Conservation (phyloP, 2,888 invertebrate species). For the Chirona hameri region DNA sequence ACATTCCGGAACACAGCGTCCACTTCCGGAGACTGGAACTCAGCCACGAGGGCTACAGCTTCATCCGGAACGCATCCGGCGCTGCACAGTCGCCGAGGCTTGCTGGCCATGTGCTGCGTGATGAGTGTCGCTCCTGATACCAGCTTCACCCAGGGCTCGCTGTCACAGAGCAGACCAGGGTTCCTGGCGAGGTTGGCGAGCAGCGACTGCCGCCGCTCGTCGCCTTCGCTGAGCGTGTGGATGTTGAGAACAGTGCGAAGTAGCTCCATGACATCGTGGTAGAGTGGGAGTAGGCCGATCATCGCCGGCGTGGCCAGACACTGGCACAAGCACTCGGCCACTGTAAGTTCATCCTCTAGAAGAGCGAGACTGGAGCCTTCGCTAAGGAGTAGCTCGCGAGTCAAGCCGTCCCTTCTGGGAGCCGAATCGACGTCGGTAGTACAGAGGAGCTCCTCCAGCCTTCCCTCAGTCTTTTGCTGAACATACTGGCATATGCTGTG, state of each 20-base stretch:
- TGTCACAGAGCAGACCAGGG: not conserved
- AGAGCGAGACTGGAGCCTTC: not conserved
- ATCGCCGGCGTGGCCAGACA: not conserved
- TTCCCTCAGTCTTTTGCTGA: not conserved
- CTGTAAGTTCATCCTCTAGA: not conserved
- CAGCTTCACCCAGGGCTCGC: not conserved
- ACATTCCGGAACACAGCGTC: not conserved
- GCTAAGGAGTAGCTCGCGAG: not conserved
- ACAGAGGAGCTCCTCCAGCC: not conserved
- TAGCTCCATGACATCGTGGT: not conserved
- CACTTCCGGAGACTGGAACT: not conserved
- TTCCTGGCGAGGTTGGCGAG: not conserved
- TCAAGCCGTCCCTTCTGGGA: not conserved
- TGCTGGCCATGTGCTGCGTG: not conserved
- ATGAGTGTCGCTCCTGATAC: not conserved
- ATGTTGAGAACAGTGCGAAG: not conserved
- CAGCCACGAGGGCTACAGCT: not conserved
- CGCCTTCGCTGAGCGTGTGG: not conserved
- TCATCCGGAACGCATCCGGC: not conserved
- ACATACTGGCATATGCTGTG: not conserved
- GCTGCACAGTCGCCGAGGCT: not conserved
- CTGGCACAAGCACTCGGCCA: not conserved
- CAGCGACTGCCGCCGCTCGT: not conserved
- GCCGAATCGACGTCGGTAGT: not conserved
- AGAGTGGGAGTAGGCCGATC: not conserved